phyloP scores from a whole-genome alignment of 2,113 vertebrate genomes.

The Lonchura striata region DNA sequence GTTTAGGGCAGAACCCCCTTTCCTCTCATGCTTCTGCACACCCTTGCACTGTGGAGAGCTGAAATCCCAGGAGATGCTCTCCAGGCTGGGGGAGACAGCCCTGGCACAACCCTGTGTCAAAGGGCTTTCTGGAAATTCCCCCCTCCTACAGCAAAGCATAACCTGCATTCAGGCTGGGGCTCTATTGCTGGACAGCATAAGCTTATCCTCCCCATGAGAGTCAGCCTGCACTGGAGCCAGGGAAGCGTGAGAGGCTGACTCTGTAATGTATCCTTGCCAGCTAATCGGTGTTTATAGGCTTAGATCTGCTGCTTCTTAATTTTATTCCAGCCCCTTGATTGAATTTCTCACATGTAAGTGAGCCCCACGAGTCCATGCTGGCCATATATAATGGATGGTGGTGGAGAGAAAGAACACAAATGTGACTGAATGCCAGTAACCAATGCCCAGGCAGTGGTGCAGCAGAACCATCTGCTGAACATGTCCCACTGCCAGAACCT shows the following conservation, averaged over 20 bases:
- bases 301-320: slow-evolving; percentile 14
- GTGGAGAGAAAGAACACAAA: neutral
- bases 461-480: neutral
- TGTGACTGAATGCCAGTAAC: neutral
- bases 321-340: neutral
- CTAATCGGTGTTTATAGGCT: neutral
- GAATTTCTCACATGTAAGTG: slow-evolving; percentile 26
- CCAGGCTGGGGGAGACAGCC: neutral
- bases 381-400: neutral
- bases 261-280: neutral
- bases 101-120: neutral
- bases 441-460: fast-evolving
- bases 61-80: neutral
- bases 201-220: fast-evolving
- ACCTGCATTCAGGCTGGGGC: fast-evolving
- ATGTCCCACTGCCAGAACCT: neutral
- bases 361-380: neutral
- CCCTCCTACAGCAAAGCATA: neutral
- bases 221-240: neutral
- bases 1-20: neutral
- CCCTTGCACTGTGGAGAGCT: neutral
- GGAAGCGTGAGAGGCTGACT: neutral
- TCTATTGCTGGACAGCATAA: neutral
- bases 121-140: neutral
- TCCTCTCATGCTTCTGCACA: neutral